Percentiles rank a stretch among this genome's conserved stretches.
phyloP scores from a whole-genome alignment of 35 echinoderm and acorn worm species.

The Apostichopus californicus region DNA sequence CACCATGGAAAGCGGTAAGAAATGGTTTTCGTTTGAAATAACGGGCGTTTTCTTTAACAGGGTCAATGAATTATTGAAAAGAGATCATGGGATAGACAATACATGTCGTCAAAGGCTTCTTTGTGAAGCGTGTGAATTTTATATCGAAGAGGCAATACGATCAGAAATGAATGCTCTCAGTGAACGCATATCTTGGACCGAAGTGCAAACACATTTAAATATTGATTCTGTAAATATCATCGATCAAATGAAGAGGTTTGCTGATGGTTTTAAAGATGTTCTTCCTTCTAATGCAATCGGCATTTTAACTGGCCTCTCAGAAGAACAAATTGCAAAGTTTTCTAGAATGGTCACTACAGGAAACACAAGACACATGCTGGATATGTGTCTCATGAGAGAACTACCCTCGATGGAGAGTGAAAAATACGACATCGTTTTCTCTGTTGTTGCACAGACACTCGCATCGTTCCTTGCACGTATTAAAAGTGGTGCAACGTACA shows the following conservation, averaged over 20 bases:
- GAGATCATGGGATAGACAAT: neutral
- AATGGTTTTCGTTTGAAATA: slow-evolving; percentile 13
- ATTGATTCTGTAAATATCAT: neutral
- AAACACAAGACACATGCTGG: neutral
- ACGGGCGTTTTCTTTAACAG: neutral
- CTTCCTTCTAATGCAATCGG: neutral
- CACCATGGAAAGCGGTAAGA: neutral
- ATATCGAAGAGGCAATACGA: neutral
- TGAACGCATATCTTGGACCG: neutral
- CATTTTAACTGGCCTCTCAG: neutral
- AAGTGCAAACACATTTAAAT: neutral
- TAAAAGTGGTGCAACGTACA: slow-evolving; percentile 3
- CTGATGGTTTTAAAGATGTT: neutral
- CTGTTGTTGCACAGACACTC: neutral
- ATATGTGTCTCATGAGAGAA: neutral
- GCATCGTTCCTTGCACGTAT: neutral
- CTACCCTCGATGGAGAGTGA: neutral
- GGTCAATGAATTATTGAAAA: neutral
- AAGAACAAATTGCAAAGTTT: neutral
- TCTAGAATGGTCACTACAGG: neutral
- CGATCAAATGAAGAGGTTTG: neutral
- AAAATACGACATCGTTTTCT: neutral
- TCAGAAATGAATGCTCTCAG: neutral
- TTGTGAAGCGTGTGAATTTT: neutral
- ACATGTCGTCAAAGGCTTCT: neutral